A percentile compares a stretch with the other conserved stretches of the same genome.
These are phyloP conservation scores for Agelastica alni DNA, from an alignment of 2,888 invertebrate genomes.

Conservation along the genomic window DNA sequence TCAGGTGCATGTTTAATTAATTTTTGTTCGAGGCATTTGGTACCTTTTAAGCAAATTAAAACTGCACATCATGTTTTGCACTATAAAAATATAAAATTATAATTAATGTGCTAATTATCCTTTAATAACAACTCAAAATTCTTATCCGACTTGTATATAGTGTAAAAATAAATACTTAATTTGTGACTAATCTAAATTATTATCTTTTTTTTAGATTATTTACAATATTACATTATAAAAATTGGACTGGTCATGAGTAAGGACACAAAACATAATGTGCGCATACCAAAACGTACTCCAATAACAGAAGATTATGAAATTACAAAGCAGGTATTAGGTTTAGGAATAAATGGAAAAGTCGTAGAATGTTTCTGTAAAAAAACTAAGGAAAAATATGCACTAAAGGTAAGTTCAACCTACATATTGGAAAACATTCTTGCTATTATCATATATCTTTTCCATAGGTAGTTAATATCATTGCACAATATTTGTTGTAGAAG, in stretches of 20 bases:
- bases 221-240: slow-evolving; percentile 14
- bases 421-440: background rate
- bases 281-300: slow-evolving; percentile 73
- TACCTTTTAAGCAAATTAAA: too few relatives aligned
- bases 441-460: background rate
- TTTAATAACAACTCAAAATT: too few relatives aligned
- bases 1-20: slow-evolving; percentile 4
- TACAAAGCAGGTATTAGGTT: slow-evolving; percentile 88
- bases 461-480: background rate
- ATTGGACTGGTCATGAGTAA: slow-evolving; percentile 32
- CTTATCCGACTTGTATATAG: too few relatives aligned
- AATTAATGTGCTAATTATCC: too few relatives aligned
- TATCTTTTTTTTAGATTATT: slow-evolving; percentile 13
- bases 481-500: too few relatives aligned
- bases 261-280: slow-evolving; percentile 44
- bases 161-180: too few relatives aligned
- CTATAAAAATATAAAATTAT: too few relatives aligned
- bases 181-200: too few relatives aligned
- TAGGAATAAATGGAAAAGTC: slow-evolving; percentile 98
- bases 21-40: too few relatives aligned
- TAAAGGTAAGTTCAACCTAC: slow-evolving; percentile 70
- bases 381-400: slow-evolving; percentile 80
- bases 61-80: too few relatives aligned
- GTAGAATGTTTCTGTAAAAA: slow-evolving; percentile 86
- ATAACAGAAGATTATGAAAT: slow-evolving; percentile 92